Conservation (phyloP, 2,797 vertebrate genomes). For the Sebastolobus alascanus region DNA sequence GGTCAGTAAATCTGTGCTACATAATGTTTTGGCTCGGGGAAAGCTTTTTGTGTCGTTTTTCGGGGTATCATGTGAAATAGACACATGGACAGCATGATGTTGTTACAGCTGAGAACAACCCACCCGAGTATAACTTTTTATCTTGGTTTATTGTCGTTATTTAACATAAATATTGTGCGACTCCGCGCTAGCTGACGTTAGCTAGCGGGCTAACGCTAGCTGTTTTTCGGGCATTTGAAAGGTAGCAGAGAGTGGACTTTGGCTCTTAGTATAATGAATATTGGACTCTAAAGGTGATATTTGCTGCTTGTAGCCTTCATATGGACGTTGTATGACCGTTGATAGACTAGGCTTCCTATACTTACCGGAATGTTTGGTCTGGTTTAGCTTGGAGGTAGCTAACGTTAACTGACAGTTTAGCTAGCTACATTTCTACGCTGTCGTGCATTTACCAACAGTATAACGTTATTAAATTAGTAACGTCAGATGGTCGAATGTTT, state of each 20-base stretch:
- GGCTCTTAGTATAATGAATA: accelerated
- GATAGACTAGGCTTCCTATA: background rate
- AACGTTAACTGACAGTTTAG: background rate
- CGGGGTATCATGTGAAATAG: accelerated
- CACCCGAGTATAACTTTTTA: accelerated
- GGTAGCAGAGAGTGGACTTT: conserved; percentile 27
- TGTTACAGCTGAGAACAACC: accelerated
- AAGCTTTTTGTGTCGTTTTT: background rate
- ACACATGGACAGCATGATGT: accelerated
- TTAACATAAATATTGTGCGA: background rate
- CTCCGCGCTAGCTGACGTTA: conserved; percentile 26
- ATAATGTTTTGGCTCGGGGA: accelerated
- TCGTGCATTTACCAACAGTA: background rate
- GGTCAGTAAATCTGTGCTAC: conserved; percentile 79
- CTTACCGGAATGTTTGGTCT: accelerated
- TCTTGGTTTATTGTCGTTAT: accelerated
- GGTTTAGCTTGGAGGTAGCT: background rate
- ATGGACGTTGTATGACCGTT: background rate
- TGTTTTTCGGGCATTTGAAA: background rate
- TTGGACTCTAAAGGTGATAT: accelerated
- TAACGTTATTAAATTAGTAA: background rate
- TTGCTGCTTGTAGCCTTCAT: accelerated
- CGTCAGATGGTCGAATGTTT: background rate
- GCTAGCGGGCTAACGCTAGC: conserved; percentile 36
- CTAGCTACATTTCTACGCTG: background rate